Conservation (phyloP, 2,113 vertebrate genomes). For the Microcebus griseorufus region DNA sequence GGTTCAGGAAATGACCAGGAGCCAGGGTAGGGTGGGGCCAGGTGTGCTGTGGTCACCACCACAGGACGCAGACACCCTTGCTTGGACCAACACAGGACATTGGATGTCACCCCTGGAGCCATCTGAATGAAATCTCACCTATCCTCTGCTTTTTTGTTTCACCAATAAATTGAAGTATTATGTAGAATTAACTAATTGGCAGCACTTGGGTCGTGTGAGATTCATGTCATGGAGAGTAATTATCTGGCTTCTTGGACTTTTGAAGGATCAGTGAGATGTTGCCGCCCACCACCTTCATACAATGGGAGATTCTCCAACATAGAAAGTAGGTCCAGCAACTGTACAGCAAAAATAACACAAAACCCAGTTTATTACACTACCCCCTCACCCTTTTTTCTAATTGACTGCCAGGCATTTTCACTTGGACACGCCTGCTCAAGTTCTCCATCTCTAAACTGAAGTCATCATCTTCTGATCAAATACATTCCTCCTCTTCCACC, state of each 20-base stretch:
- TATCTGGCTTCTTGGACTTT: background rate
- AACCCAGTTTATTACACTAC: background rate
- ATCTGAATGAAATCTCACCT: background rate
- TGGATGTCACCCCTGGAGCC: background rate
- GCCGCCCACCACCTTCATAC: background rate
- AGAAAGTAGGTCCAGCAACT: background rate
- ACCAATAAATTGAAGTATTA: background rate
- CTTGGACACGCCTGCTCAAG: background rate
- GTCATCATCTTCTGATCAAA: background rate
- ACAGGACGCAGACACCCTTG: background rate
- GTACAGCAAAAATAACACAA: background rate
- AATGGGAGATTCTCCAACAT: background rate
- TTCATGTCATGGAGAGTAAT: background rate
- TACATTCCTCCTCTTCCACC: background rate
- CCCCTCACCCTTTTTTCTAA: no score
- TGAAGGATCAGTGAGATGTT: background rate
- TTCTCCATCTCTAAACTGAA: background rate
- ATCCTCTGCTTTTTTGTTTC: background rate
- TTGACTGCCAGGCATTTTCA: background rate
- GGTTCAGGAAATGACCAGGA: background rate
- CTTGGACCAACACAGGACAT: background rate
- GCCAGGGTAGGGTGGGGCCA: no score
- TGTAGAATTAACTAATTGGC: background rate
- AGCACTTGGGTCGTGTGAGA: background rate
- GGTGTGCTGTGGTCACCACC: rapidly evolving